A percentile compares a stretch with the other conserved stretches of the same genome.
Evolutionary conservation across 2,113 vertebrate species (phyloP).

Genomic region (Anas platyrhynchos): DNA sequence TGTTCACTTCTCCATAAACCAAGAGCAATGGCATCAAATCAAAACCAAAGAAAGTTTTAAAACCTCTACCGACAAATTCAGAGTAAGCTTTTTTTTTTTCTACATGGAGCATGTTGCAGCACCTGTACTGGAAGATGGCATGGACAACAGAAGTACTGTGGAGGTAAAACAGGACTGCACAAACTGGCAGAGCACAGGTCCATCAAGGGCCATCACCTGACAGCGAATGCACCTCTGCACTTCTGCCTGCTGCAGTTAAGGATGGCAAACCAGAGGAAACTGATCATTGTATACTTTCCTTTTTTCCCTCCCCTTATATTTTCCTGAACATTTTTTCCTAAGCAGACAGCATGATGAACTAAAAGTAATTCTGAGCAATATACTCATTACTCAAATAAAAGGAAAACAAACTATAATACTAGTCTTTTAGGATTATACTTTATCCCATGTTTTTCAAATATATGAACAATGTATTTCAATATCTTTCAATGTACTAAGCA

Average conservation of each 20-base stretch:
- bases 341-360: background rate
- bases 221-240: background rate
- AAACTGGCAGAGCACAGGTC: background rate
- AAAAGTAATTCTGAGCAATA: accelerated
- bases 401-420: background rate
- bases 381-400: background rate
- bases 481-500: background rate
- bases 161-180: accelerated
- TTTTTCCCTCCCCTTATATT: background rate
- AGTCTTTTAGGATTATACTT: background rate
- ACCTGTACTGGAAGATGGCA: background rate
- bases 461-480: too few relatives aligned
- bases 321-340: background rate
- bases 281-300: accelerated
- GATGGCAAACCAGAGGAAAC: background rate
- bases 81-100: background rate
- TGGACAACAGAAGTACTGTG: background rate
- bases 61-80: background rate
- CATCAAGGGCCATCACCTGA: accelerated
- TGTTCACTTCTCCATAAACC: background rate
- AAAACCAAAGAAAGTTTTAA: background rate
- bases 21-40: background rate
- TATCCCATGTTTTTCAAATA: background rate
- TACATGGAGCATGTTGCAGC: background rate
- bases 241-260: background rate